A percentile compares a stretch with the other conserved stretches of the same genome.
phyloP scores from a whole-genome alignment of 2,797 vertebrate species.

The Aldrovandia affinis region DNA sequence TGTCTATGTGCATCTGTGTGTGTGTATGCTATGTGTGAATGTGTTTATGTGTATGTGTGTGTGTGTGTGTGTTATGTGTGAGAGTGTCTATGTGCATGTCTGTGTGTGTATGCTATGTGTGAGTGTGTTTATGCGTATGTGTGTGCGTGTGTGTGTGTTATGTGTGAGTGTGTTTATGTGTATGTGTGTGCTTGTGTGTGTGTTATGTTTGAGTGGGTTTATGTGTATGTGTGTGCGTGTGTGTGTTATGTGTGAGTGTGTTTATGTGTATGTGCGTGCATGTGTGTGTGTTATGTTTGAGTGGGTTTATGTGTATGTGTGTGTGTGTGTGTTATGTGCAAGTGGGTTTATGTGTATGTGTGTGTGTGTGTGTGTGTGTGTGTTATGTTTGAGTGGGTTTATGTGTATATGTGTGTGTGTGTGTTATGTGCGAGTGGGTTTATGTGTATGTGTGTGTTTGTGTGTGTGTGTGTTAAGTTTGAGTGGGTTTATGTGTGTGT shows the following conservation, averaged over 20 bases:
- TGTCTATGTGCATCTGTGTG: slow-evolving; percentile 23
- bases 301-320: slow-evolving; percentile 23
- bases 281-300: not conserved
- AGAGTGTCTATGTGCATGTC: too few species aligned
- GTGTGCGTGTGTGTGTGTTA: too few species aligned
- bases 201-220: too few species aligned
- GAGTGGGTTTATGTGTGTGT: slow-evolving; percentile 39
- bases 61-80: too few species aligned
- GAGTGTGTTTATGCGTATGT: not conserved
- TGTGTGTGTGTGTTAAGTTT: not conserved
- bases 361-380: slow-evolving; percentile 7
- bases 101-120: too few species aligned
- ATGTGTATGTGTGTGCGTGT: not conserved
- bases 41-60: slow-evolving; percentile 31
- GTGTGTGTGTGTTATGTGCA: not conserved
- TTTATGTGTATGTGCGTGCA: slow-evolving; percentile 1
- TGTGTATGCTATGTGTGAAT: slow-evolving; percentile 11
- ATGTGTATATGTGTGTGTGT: slow-evolving; percentile 16
- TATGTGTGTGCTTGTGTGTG: too few species aligned
- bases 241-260: not conserved
- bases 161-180: slow-evolving; percentile 11
- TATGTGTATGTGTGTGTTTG: slow-evolving; percentile 18
- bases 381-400: not conserved
- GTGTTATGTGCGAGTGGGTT: slow-evolving; percentile 24
- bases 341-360: slow-evolving; percentile 4